phyloP scores from a whole-genome alignment of 2,888 invertebrate genomes.

The Synergus laeviventris region DNA sequence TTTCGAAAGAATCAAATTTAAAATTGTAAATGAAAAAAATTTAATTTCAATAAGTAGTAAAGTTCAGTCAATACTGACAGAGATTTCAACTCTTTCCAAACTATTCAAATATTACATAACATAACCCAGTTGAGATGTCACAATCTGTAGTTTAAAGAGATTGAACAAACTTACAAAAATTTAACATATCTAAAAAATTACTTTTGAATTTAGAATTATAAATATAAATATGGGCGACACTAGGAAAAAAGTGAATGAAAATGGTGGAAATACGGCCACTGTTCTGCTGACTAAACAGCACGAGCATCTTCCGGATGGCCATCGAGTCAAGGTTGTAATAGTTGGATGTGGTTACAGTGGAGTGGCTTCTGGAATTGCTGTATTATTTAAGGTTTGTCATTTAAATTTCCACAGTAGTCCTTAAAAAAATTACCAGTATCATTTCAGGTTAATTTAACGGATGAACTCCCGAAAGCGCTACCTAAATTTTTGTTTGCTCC shows the following conservation, averaged over 20 bases:
- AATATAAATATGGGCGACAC: constrained; percentile 52
- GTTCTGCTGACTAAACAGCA: constrained; percentile 65
- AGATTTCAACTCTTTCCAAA: background rate
- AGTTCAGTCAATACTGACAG: background rate
- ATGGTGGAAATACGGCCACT: constrained; percentile 60
- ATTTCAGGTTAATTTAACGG: no score
- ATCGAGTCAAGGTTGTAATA: constrained; percentile 67
- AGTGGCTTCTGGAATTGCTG: constrained; percentile 65
- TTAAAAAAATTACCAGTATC: constrained; percentile 9
- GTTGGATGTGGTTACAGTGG: constrained; percentile 67
- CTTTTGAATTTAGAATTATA: background rate
- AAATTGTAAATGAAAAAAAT: no score
- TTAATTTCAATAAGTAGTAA: no score
- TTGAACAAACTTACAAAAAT: background rate
- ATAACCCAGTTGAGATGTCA: background rate
- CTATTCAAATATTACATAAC: background rate
- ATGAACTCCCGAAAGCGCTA: no score
- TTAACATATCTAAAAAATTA: background rate
- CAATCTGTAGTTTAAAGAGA: background rate
- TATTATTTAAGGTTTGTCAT: constrained; percentile 68
- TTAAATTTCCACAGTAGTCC: constrained; percentile 31
- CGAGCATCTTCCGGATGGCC: constrained; percentile 60
- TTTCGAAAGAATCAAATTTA: no score
- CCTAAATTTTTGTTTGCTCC: no score
- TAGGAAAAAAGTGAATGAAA: constrained; percentile 52